Base-by-base conservation (phyloP, 2,888 invertebrate species). In the Pollenia griseotomentosa region DNA sequence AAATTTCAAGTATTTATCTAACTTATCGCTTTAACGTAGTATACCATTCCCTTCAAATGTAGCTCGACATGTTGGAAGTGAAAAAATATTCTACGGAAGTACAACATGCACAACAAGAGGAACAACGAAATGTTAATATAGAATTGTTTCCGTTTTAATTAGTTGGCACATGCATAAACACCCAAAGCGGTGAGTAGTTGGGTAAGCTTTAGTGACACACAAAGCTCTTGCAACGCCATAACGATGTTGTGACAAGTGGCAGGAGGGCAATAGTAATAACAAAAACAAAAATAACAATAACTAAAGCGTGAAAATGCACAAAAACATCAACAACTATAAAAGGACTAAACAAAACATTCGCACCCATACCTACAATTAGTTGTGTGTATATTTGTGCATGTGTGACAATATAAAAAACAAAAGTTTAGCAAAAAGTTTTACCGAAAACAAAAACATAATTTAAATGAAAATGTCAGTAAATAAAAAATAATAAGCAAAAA, bases 141-240 rank as follows among this genome's bases (percentile, higher is more conserved):
- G 77, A 83, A 83, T 86, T 86, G 86, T 81, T 83, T 86, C 83
- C 86, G 86, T 81, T 86, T 83, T 83, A 86, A 86, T 86, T 86
- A 86, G 86, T 80, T 86, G 80, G 73, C 86, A 86, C 86, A 83
- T 83, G 80, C 77, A 86, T 59, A 73, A 86, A 81, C 80, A 71
- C 65, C 33, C 59, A 48, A 65, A 66, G 73, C 71, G 42, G 46
- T 53, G 59, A 57, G 71, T 65, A 42, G 63, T 61, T 68, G 42
- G 74, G 19, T 85, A 46, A 71, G 59, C 42, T 42, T 78, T 70
- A 16, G 51, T 83, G 71, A 48, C n/a, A 74, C 14, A 51, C 51
- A 79, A 70, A 42, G 10, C 40, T 46, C 23, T n/a, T 57, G 48
- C 40, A 82, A 40, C 42, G 16, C 5, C 9, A 57, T 65, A 57